Conservation (phyloP, 2,113 vertebrate species). For the Caranx melampygus region DNA sequence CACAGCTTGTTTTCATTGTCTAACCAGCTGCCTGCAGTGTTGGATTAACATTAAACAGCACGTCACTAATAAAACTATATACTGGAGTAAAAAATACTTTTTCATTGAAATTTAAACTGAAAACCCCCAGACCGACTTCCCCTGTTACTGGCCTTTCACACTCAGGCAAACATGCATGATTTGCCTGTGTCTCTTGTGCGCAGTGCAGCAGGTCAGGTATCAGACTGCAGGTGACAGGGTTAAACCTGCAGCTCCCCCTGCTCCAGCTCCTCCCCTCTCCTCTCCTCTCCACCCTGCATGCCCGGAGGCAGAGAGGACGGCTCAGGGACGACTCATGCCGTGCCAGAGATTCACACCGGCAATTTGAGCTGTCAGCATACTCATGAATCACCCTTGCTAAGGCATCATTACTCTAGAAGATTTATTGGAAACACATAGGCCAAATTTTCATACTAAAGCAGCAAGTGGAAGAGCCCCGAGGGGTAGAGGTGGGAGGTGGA, state of each 20-base stretch:
- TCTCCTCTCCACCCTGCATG: conserved; percentile 49
- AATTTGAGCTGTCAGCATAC: conserved; percentile 84
- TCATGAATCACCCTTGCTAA: conserved; percentile 85
- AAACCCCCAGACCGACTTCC: neutral
- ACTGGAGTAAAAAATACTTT: neutral
- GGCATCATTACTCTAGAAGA: conserved; percentile 83
- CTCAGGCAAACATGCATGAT: neutral
- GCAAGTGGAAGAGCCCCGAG: conserved; percentile 65
- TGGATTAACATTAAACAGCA: neutral
- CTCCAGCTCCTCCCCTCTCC: conserved; percentile 44
- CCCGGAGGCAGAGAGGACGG: conserved; percentile 63
- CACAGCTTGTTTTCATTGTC: too few relatives aligned
- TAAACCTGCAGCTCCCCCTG: conserved; percentile 64
- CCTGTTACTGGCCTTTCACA: neutral
- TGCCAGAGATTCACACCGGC: conserved; percentile 85
- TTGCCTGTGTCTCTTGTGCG: conserved; percentile 13
- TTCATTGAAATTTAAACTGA: neutral
- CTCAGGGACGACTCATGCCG: conserved; percentile 76
- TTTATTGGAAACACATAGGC: conserved; percentile 83
- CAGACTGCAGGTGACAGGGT: conserved; percentile 64
- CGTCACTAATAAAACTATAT: neutral
- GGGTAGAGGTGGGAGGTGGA: conserved; percentile 44
- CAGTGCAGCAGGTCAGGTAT: conserved; percentile 55
- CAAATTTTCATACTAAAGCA: conserved; percentile 78
- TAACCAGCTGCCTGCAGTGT: too few relatives aligned